Conservation (phyloP, 2,797 vertebrate genomes). For the Eremophila alpestris region DNA sequence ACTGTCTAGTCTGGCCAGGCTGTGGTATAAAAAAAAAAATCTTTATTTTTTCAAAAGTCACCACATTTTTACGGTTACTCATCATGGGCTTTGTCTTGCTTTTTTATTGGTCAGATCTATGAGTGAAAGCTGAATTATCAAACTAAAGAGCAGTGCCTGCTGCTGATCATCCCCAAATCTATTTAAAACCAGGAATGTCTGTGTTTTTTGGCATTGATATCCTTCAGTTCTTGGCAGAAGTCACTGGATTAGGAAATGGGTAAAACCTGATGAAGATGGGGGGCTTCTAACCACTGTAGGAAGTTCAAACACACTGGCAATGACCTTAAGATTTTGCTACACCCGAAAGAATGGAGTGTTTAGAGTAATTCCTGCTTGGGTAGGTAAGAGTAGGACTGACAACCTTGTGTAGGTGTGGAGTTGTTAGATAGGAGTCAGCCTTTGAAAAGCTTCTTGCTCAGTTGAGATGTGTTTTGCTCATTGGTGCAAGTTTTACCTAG, state of each 20-base stretch:
- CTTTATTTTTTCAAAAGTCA: neutral
- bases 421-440: neutral
- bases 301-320: neutral
- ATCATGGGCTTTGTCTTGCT: neutral
- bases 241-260: neutral
- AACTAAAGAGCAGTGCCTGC: neutral
- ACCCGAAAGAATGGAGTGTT: neutral
- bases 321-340: neutral
- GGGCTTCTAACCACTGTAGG: neutral
- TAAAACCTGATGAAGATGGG: neutral
- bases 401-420: neutral
- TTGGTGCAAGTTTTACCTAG: neutral
- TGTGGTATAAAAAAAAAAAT: neutral
- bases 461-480: neutral
- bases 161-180: neutral
- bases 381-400: neutral
- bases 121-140: neutral
- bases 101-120: neutral
- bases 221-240: neutral
- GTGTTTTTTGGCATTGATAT: neutral
- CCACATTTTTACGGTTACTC: neutral
- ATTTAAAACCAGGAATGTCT: neutral
- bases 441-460: neutral
- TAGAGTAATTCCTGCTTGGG: neutral
- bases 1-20: neutral